A percentile compares a stretch with the other conserved stretches of the same genome.
These are phyloP conservation scores for Micropoecilia bifurca DNA, from an alignment of 2,797 vertebrate species.

Conservation along the genomic window DNA sequence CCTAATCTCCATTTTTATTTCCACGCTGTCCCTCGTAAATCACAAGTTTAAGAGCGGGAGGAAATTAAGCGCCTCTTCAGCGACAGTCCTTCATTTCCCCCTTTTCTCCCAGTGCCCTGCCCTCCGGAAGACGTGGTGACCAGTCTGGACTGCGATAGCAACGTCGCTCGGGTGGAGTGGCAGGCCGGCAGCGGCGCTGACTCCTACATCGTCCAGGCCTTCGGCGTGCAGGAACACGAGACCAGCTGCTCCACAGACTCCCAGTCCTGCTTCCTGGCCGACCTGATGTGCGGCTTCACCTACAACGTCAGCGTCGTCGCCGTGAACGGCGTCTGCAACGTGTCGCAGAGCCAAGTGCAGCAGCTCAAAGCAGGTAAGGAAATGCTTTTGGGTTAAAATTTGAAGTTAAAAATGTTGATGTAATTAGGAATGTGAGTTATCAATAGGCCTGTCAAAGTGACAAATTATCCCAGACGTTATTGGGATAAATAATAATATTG, in stretches of 20 bases:
- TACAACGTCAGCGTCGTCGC: slow-evolving; percentile 81
- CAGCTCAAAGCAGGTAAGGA: slow-evolving; percentile 72
- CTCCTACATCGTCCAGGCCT: slow-evolving; percentile 73
- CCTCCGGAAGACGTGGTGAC: slow-evolving; percentile 62
- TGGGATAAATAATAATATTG: too few species aligned
- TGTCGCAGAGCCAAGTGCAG: slow-evolving; percentile 53
- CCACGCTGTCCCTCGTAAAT: not conserved
- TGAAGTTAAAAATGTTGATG: not conserved
- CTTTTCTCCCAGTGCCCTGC: slow-evolving; percentile 76
- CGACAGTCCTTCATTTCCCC: not conserved
- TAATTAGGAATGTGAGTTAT: not conserved
- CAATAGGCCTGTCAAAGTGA: too few species aligned
- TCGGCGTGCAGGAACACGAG: slow-evolving; percentile 54
- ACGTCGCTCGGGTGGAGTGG: slow-evolving; percentile 75
- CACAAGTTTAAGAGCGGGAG: not conserved
- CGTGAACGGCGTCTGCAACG: slow-evolving; percentile 70
- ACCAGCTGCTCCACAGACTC: slow-evolving; percentile 66
- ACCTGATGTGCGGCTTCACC: slow-evolving; percentile 75
- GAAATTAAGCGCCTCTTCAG: not conserved
- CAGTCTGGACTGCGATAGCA: slow-evolving; percentile 63
- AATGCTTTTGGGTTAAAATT: not conserved
- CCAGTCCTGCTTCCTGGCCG: slow-evolving; percentile 66
- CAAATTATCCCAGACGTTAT: too few species aligned
- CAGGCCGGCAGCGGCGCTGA: slow-evolving; percentile 60
- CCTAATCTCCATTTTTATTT: not conserved